Evolutionary conservation across 2,888 invertebrate genomes (phyloP), one percentile per base, ranked within the genome.

Genomic region (Spilarctia lutea): DNA sequence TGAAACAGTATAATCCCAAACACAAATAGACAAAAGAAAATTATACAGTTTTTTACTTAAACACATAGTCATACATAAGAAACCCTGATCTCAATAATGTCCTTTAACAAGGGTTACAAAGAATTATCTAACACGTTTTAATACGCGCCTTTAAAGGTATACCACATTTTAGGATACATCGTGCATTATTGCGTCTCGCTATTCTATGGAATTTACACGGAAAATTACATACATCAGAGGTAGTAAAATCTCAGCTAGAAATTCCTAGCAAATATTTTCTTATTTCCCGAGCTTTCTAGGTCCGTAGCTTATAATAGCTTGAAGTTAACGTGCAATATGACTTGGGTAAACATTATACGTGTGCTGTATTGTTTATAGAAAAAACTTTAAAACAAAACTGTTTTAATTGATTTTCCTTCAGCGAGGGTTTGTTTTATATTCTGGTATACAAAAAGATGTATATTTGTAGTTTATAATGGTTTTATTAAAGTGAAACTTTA

Each of bases 191-290:
- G 20, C 24, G 30, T 48, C 68, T 45, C 20, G 30, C 20, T 30
- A 68, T 68, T 45, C 10, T 27, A 48, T 68, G 45, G 45, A 42
- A 68, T 48, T 48, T 68, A 30, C 45, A 20, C 7, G 45, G 68
- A 33, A 68, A 68, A 68, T 68, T 68, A 68, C 24, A 33, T 20
- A 11, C 45, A 30, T 30, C 65, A 48, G 48, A 24, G 48, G 45
- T 48, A 11, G 33, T 7, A 24, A 48, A 30, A 24, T 20, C 68
- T 68, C 7, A 39, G n/a, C 39, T n/a, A 68, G 68, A 68, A 68
- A 68, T 68, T 68, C 13, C 48, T 30, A 33, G 48, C 6, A 68
- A 48, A 68, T 20, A 48, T 68, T 68, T 68, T 68, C 30, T 68
- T 68, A 48, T 33, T 48, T 68, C 13, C 68, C 6, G 24, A 68